Evolutionary conservation across 2,888 invertebrate species (phyloP), one percentile per base, ranked within the genome.

Genomic region (Folsomia manolachei): DNA sequence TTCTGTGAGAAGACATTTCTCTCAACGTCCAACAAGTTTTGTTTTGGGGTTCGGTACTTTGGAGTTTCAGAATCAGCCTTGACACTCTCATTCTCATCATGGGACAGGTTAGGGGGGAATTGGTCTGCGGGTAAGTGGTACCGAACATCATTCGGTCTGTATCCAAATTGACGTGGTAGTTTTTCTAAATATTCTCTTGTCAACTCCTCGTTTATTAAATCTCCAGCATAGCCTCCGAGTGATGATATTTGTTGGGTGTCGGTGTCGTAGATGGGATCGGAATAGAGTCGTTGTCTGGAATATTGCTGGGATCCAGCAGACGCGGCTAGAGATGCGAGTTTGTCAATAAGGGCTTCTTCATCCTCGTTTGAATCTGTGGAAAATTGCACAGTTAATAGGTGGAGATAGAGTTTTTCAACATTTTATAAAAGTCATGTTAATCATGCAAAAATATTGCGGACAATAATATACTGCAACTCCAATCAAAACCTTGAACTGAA

Each of bases 301-400:
- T n/a, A 24, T 1, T 62, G 26, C 2, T 51, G 24, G 1, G 66
- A 63, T 68, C 73, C 71, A 52, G 71, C 72, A 61, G 72, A 73
- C n/a, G 71, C 71, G 2, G 75, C 73, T n/a, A 77, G 23, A 2
- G 76, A 70, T 19, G 80, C 80, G 25, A 80, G 53, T 70, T 63
- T 70, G 65, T 79, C 80, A 25, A 80, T 78, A 19, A 79, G 23
- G 1, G 75, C 78, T 66, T 80, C 80, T 60, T 80, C 80, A 52
- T 80, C 78, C 27, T 78, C 78, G 63, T 51, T 61, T 26, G 63
- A 21, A 60, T 71, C 75, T 73, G 24, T n/a, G n/a, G n/a, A n/a
- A n/a, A n/a, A n/a, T n/a, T n/a, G n/a, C n/a, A n/a, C n/a, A n/a
- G n/a, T n/a, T n/a, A n/a, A n/a, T n/a, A n/a, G n/a, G n/a, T n/a